These are phyloP conservation scores for Podiceps cristatus DNA, from an alignment of 2,113 vertebrate genomes.

Conservation along the genomic window DNA sequence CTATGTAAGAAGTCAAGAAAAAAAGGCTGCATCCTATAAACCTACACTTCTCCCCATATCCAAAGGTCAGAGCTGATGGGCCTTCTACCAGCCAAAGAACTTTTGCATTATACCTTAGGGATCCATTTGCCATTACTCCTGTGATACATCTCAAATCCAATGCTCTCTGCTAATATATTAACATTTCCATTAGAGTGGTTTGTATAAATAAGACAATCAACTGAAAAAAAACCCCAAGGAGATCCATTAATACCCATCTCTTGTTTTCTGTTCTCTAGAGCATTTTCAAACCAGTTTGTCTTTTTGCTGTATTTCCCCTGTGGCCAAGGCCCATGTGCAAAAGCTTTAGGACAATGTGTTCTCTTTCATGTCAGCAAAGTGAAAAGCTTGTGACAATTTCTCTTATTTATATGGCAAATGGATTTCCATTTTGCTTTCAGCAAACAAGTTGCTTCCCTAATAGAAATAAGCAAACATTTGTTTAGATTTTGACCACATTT, in stretches of 20 bases:
- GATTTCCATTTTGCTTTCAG: constrained; percentile 9
- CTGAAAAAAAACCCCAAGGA: neutral
- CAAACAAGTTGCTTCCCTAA: neutral
- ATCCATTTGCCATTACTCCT: neutral
- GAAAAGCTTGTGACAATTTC: neutral
- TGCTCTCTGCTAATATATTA: neutral
- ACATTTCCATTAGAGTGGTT: neutral
- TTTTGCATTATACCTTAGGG: neutral
- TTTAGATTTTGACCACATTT: neutral
- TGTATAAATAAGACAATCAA: neutral
- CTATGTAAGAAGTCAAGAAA: neutral
- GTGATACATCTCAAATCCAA: neutral
- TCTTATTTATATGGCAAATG: neutral
- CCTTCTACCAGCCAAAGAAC: neutral
- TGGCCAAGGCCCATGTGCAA: neutral
- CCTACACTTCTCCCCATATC: neutral
- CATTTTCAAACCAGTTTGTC: neutral
- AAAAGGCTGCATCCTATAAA: neutral
- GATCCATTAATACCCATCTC: neutral
- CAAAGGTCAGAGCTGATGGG: neutral
- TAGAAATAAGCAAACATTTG: neutral
- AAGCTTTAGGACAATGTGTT: neutral
- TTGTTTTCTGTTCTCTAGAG: neutral
- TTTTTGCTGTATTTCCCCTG: neutral
- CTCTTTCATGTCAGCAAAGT: neutral